Evolutionary conservation across 2,797 vertebrate species (phyloP).

Genomic region (Lutjanus campechanus): DNA sequence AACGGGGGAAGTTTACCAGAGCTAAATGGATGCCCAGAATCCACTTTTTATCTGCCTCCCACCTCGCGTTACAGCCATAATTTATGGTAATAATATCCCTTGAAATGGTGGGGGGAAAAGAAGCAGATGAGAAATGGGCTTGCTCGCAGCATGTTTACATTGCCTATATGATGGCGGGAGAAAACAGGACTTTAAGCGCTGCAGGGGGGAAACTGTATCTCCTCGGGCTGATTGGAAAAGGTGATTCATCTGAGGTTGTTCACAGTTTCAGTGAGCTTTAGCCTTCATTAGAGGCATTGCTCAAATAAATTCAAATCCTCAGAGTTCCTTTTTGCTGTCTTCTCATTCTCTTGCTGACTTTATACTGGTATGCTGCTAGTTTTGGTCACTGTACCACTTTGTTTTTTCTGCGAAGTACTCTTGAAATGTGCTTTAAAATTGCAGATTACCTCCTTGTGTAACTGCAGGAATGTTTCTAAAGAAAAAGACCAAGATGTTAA

Average conservation of each 20-base stretch:
- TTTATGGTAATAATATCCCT: conserved; percentile 77
- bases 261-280: conserved; percentile 47
- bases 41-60: conserved; percentile 66
- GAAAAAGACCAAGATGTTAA: not conserved
- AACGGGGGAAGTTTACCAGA: conserved; percentile 66
- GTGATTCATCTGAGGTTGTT: conserved; percentile 46
- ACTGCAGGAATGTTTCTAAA: not conserved
- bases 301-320: conserved; percentile 35
- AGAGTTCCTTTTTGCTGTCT: not conserved
- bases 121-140: conserved; percentile 52
- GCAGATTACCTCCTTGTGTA: not conserved
- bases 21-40: conserved; percentile 74
- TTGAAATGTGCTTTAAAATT: not conserved
- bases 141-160: conserved; percentile 56
- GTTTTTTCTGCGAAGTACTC: not conserved
- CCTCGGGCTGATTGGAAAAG: conserved; percentile 40
- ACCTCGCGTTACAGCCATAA: conserved; percentile 61
- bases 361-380: too few relatives aligned
- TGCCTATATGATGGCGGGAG: conserved; percentile 29
- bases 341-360: not conserved
- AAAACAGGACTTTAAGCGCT: conserved; percentile 25
- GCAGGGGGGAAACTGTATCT: conserved; percentile 21
- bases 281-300: conserved; percentile 28
- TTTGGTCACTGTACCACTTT: not conserved
- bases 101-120: conserved; percentile 50